Conservation (phyloP, 2,113 vertebrate species). For the Osmerus eperlanus region DNA sequence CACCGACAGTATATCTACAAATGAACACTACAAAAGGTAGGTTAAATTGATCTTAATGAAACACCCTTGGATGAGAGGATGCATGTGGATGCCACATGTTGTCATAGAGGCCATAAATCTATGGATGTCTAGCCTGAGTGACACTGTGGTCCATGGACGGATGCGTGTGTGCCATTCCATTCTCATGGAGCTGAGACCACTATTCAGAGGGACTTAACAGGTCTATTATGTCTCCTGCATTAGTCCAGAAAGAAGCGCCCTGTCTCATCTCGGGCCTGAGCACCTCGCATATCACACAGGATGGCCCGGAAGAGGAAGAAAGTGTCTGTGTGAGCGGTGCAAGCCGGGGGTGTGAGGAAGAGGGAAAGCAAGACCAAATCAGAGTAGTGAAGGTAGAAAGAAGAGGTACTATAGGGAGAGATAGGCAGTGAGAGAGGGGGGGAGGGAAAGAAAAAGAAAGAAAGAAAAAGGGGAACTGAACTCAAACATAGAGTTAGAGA, state of each 20-base stretch:
- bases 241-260: slow-evolving; percentile 54
- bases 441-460: background rate
- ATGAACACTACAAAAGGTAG: too few relatives aligned
- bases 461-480: background rate
- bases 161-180: background rate
- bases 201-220: slow-evolving; percentile 31
- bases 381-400: background rate
- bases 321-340: background rate
- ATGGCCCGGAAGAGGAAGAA: background rate
- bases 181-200: slow-evolving; percentile 28
- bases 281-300: slow-evolving; percentile 16
- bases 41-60: too few relatives aligned
- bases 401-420: background rate
- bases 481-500: too few relatives aligned
- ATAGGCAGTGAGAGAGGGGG: background rate
- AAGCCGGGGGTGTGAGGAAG: background rate
- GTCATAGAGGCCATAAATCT: background rate
- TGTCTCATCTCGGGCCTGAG: slow-evolving; percentile 58
- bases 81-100: background rate
- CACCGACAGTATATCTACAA: too few relatives aligned
- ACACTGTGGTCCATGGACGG: background rate
- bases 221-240: slow-evolving; percentile 50
- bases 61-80: slow-evolving; percentile 15
- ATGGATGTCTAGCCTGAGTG: background rate
- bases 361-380: background rate